phyloP scores from a whole-genome alignment of 2,888 invertebrate species.

The Drosophila siamana region DNA sequence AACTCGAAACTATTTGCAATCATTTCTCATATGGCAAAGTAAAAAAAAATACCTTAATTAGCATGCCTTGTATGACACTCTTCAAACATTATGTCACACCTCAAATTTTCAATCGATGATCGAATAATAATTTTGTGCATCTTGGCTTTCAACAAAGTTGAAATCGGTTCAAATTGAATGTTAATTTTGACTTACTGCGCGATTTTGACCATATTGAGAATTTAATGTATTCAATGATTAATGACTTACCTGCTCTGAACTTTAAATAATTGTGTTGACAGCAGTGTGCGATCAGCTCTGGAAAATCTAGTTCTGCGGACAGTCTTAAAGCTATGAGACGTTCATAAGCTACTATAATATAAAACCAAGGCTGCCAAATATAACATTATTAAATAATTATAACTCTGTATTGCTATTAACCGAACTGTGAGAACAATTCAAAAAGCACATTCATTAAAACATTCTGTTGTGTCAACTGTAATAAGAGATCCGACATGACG shows the following conservation, averaged over 20 bases:
- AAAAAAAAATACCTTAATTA: conserved; percentile 13
- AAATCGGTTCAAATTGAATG: conserved; percentile 29
- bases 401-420: not conserved
- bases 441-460: not conserved
- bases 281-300: conserved; percentile 29
- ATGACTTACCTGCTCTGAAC: conserved; percentile 23
- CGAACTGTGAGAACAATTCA: not conserved
- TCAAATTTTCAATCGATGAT: conserved; percentile 24
- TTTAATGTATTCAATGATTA: conserved; percentile 39
- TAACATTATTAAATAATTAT: not conserved
- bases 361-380: not conserved
- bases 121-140: conserved; percentile 28
- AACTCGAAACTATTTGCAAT: conserved; percentile 4
- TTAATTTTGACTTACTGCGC: conserved; percentile 24
- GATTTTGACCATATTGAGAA: conserved; percentile 34
- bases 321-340: not conserved
- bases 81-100: conserved; percentile 41
- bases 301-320: conserved; percentile 1
- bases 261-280: conserved; percentile 34
- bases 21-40: conserved; percentile 3
- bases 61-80: conserved; percentile 26
- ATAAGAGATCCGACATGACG: too few relatives aligned
- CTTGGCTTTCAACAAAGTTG: conserved; percentile 5
- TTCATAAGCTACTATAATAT: not conserved
- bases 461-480: not conserved